Base-by-base conservation (phyloP, 2,113 vertebrate genomes). In the Polypterus bichir region DNA sequence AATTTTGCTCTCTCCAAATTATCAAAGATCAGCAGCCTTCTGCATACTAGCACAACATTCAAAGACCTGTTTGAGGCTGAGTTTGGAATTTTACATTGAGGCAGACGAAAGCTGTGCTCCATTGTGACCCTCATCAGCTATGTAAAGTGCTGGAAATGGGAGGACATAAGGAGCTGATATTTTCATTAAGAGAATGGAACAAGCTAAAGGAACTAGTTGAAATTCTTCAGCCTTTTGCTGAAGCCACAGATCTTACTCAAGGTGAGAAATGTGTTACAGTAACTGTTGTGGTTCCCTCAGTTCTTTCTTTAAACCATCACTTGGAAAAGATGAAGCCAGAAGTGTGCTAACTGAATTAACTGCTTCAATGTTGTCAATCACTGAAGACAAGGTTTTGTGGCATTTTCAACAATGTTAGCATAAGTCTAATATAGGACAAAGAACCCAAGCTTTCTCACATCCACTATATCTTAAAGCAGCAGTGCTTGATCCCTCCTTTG, bases 41-140 rank as follows among this genome's bases (percentile, higher is more conserved):
- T 68, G 55, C 66, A 68, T 64, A 64, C 53, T 52, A 67, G 59
- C 60, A 64, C 62, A 68, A 44, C 59, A 62, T 62, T 64, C 51
- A 69, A 63, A 61, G 48, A 69, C 47, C 27, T 48, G 9, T 62
- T 65, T 62, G 47, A 65, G 8, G 53, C 45, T 63, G 63, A 65
- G 66, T 71, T 68, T 70, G 60, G 63, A 52, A 65, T 27, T 70
- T 59, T n/a, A 67, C 59, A 62, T 63, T 70, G 57, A 63, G 63
- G 44, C 65, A 67, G 27, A 62, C 64, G 46, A 53, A 58, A 46
- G 52, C 61, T 48, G 48, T 63, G 49, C 49, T 53, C 11, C 10
- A 69, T 9, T 68, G 60, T 44, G 56, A 68, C 46, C 60, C 46
- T 59, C 59, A 9, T 65, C 59, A 58, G 48, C 27, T 63, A 9